Percentiles rank a stretch among this genome's conserved stretches.
Evolutionary conservation across 2,797 vertebrate species (phyloP).

Genomic region (Sardinella longiceps): DNA sequence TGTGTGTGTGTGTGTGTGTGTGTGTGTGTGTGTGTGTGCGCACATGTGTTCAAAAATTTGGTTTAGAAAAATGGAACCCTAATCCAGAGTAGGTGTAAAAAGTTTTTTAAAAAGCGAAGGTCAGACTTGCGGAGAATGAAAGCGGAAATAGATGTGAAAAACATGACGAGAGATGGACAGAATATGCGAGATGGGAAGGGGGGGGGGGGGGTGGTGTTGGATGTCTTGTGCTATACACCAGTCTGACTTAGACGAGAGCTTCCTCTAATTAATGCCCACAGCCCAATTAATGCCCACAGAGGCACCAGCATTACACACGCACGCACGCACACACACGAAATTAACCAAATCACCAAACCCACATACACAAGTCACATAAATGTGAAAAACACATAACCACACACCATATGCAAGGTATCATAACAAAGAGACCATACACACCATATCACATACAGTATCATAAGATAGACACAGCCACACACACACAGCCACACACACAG

Average conservation of each 20-base stretch:
- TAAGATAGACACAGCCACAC: too few species aligned
- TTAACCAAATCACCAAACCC: too few species aligned
- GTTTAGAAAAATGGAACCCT: not conserved
- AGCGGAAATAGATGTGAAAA: not conserved
- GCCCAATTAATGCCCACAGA: not conserved
- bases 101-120: not conserved
- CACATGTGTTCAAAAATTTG: not conserved
- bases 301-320: not conserved
- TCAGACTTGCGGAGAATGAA: not conserved
- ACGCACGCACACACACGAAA: conserved; percentile 36
- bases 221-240: too few species aligned
- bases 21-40: not conserved
- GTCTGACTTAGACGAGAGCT: not conserved
- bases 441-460: too few species aligned
- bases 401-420: too few species aligned
- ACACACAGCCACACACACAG: conserved; percentile 36
- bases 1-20: conserved; percentile 13
- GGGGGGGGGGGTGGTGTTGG: too few species aligned
- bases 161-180: not conserved
- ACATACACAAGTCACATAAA: too few species aligned
- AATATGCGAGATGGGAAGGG: not conserved
- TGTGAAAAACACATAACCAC: too few species aligned
- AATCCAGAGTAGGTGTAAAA: not conserved
- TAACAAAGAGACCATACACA: too few species aligned
- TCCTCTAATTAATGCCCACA: too few species aligned